Percentiles rank a stretch among this genome's conserved stretches.
Evolutionary conservation across 2,797 vertebrate genomes (phyloP).

Genomic region (Darevskia nairensis): DNA sequence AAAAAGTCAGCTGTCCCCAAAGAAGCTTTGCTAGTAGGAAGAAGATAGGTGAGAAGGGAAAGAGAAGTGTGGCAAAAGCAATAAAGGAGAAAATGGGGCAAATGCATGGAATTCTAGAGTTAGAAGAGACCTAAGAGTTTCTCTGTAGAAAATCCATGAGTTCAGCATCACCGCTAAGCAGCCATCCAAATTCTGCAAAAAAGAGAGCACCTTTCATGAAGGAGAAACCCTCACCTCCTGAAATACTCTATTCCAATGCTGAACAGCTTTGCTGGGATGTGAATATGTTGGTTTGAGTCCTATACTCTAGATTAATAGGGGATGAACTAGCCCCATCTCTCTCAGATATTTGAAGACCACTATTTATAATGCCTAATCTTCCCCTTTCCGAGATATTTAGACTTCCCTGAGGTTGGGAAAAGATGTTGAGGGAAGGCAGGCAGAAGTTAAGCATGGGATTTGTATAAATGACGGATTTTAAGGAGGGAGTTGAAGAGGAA

Average conservation of each 20-base stretch:
- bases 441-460: neutral
- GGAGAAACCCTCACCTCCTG: no score
- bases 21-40: neutral
- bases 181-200: no score
- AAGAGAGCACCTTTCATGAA: no score
- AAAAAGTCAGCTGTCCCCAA: neutral
- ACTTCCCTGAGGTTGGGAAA: neutral
- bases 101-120: neutral
- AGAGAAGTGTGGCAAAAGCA: neutral
- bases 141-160: no score
- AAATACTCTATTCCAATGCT: no score
- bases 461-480: neutral
- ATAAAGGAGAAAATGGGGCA: neutral
- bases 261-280: neutral
- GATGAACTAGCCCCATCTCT: neutral
- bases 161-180: neutral
- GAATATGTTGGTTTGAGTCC: neutral
- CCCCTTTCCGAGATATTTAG: neutral
- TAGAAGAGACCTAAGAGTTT: no score
- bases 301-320: neutral
- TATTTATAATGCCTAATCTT: neutral
- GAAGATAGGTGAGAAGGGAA: neutral
- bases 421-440: neutral
- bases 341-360: neutral
- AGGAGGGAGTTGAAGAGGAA: neutral